Percentiles rank a stretch among this genome's conserved stretches.
Conservation (phyloP, 2,797 vertebrate species). For the Chiroxiphia lanceolata region DNA sequence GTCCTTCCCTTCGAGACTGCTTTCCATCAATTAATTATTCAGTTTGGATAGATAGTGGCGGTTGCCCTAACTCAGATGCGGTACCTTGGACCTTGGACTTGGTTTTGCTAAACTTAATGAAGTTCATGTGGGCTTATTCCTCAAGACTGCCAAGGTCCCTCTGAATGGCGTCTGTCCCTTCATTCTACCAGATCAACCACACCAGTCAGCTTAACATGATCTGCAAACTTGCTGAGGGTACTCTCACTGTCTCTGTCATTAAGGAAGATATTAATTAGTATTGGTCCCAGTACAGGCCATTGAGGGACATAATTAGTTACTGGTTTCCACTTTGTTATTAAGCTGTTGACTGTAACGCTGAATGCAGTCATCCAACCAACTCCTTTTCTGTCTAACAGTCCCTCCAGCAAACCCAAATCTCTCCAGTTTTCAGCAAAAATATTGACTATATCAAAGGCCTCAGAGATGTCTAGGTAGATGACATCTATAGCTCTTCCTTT, state of each 20-base stretch:
- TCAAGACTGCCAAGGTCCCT: neutral
- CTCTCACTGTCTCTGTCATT: neutral
- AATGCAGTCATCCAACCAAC: neutral
- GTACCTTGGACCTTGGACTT: neutral
- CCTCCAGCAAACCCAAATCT: too few species aligned
- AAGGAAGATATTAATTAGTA: neutral
- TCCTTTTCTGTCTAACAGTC: neutral
- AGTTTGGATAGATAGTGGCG: neutral
- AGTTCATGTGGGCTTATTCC: neutral
- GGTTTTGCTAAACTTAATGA: neutral
- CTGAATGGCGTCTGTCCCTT: neutral
- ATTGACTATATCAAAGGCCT: neutral
- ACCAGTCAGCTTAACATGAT: neutral
- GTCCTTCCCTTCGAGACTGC: neutral
- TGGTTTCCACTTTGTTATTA: neutral
- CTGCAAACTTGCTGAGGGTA: neutral
- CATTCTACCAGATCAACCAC: neutral
- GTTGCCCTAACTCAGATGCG: accelerated
- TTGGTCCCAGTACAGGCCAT: neutral
- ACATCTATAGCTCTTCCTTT: neutral
- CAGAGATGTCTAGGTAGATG: neutral
- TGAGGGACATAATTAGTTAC: neutral
- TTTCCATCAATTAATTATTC: neutral
- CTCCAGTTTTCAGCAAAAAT: neutral
- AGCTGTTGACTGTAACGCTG: neutral